Evolutionary conservation across 1,140 invertebrate species (phyloP), one percentile per base, ranked within the genome.

Genomic region (Bombus huntii): DNA sequence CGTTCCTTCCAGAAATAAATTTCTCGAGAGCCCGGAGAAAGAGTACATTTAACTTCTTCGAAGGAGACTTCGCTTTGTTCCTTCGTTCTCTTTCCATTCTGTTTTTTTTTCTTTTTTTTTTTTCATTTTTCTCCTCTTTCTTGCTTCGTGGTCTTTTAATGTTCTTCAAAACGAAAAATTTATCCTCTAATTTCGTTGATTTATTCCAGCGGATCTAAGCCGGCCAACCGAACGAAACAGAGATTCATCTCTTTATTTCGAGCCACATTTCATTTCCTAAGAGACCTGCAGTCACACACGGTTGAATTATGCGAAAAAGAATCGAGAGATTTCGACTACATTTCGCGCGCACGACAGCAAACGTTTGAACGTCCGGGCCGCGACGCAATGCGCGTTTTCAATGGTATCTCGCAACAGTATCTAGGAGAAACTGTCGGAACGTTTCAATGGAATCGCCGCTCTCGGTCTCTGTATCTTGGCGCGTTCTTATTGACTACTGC

Each of bases 1-100:
- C 81, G 34, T 79, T 79, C 47, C 37, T 71, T 84, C 82, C 82
- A 84, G 82, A 84, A 84, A 84, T 84, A 84, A 78, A 84, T 79
- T 84, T 79, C 76, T 37, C 75, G 34, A 70, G 65, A 77, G 75
- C 37, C 28, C 75, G 57, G 15, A 53, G n/a, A 42, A 39, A 62
- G 47, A 79, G 25, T 47, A 37, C 75, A 84, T 79, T 72, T 79
- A 37, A 80, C 53, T 53, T 83, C 44, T 75, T 70, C 82, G 47
- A 72, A 80, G 57, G 76, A 84, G 68, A 62, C 62, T 4, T 10
- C 47, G 76, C 68, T 84, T 79, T 84, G 76, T 84, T 72, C 68
- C 25, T 28, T 28, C 76, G 9, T 42, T 12, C 4, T 65, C 8
- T 12, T 9, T 18, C 22, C 31, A 37, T 57, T 68, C 22, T 57